These are phyloP conservation scores for Microtus agrestis DNA, from an alignment of 2,797 vertebrate species.

Conservation along the genomic window DNA sequence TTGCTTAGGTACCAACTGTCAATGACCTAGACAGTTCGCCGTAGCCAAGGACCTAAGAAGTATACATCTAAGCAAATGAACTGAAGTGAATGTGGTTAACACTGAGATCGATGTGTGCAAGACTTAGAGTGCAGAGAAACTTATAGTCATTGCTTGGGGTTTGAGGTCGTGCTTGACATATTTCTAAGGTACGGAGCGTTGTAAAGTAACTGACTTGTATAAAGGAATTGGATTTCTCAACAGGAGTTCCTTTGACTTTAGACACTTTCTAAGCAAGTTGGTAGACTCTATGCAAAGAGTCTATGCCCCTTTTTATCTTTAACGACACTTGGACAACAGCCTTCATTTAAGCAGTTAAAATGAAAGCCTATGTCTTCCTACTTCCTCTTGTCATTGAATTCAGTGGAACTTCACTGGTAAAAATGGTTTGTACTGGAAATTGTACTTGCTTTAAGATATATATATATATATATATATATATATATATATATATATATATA, in stretches of 20 bases:
- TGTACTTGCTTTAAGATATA: neutral
- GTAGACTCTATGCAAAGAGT: neutral
- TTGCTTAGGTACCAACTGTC: neutral
- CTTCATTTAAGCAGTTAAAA: neutral
- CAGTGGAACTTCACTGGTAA: constrained; percentile 2
- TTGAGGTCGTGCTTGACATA: neutral
- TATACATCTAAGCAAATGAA: constrained; percentile 2
- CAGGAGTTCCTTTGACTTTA: neutral
- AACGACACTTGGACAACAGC: neutral
- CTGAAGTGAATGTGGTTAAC: neutral
- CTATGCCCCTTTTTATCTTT: constrained; percentile 14
- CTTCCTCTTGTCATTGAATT: neutral
- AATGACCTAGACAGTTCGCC: neutral
- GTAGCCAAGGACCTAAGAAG: neutral
- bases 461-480: neutral
- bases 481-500: neutral
- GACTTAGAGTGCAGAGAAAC: neutral
- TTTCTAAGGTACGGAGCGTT: constrained; percentile 11
- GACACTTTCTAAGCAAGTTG: neutral
- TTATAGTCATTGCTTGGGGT: neutral
- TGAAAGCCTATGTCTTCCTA: neutral
- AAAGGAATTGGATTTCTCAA: neutral
- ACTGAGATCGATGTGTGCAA: no score
- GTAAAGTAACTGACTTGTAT: neutral
- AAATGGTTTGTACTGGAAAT: constrained; percentile 42